A percentile compares a stretch with the other conserved stretches of the same genome.
phyloP scores from a whole-genome alignment of 2,797 vertebrate species.

The Micropoecilia bifurca region DNA sequence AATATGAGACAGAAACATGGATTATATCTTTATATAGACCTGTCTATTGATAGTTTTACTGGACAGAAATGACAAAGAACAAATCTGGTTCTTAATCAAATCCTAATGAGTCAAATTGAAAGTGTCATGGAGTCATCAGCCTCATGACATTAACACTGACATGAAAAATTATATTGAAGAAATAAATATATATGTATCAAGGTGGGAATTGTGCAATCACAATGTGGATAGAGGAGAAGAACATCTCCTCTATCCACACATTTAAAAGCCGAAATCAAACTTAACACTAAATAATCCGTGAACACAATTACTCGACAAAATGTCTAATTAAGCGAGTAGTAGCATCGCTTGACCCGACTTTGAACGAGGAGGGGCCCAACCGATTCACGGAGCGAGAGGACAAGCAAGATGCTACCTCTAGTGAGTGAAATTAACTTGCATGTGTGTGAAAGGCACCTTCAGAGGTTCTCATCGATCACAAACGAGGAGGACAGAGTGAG shows the following conservation, averaged over 20 bases:
- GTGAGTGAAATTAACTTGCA: conserved; percentile 36
- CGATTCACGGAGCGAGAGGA: conserved; percentile 38
- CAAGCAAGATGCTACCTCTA: conserved; percentile 55
- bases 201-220: background rate
- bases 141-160: no score
- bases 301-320: conserved; percentile 38
- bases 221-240: no score
- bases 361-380: conserved; percentile 33
- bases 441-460: conserved; percentile 69
- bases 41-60: no score
- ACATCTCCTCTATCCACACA: background rate
- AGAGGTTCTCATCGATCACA: conserved; percentile 72
- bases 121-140: no score
- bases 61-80: no score
- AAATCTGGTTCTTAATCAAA: no score
- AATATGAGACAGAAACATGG: no score
- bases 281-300: conserved; percentile 29
- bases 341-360: background rate
- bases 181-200: background rate
- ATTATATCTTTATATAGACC: no score
- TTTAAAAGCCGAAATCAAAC: conserved; percentile 11
- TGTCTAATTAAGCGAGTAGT: conserved; percentile 24
- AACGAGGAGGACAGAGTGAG: conserved; percentile 57
- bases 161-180: no score
- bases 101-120: no score